A percentile compares a stretch with the other conserved stretches of the same genome.
These are phyloP conservation scores for Mormyrops attenuatus DNA, from an alignment of 2,797 vertebrate species.

Conservation along the genomic window DNA sequence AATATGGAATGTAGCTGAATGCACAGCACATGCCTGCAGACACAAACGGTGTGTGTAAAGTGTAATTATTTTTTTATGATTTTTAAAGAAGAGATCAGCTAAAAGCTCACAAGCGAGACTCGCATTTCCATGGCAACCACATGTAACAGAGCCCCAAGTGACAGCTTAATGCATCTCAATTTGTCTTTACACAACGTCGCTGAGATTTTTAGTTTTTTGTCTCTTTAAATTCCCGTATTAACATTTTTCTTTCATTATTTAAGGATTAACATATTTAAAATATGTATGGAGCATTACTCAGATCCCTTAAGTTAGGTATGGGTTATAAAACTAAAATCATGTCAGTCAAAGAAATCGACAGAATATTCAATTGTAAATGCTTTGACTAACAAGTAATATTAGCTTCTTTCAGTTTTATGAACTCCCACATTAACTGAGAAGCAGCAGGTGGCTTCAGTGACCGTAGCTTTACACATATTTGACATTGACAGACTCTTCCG, in stretches of 20 bases:
- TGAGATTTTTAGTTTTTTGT: background rate
- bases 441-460: background rate
- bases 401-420: background rate
- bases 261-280: background rate
- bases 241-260: background rate
- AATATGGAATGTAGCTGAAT: background rate
- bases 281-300: background rate
- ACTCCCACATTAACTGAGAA: background rate
- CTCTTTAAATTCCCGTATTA: background rate
- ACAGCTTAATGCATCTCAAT: background rate
- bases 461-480: background rate
- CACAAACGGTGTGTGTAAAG: background rate
- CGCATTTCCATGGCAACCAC: background rate
- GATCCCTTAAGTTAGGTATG: background rate
- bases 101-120: background rate
- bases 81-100: background rate
- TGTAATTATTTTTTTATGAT: background rate
- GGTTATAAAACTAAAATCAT: background rate
- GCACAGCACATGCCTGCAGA: background rate
- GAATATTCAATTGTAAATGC: background rate
- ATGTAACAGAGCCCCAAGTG: background rate
- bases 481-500: background rate
- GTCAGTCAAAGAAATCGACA: background rate
- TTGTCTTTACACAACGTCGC: background rate
- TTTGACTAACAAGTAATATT: background rate